Conservation (phyloP, 2,797 vertebrate genomes). For the Scolopax rusticola region DNA sequence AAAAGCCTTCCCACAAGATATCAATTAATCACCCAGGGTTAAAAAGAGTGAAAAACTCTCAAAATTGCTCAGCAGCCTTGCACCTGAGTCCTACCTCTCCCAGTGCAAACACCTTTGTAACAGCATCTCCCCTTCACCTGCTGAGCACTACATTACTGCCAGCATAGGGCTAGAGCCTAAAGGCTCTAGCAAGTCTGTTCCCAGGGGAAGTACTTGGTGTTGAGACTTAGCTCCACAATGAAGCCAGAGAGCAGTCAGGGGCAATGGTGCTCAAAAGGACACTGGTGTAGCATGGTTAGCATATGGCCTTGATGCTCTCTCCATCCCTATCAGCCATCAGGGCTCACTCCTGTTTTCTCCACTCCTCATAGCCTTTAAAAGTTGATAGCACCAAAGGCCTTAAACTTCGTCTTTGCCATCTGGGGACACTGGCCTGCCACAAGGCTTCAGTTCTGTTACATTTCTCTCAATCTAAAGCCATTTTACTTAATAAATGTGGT, state of each 20-base stretch:
- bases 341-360: neutral
- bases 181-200: neutral
- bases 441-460: neutral
- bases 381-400: neutral
- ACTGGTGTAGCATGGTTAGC: rapidly evolving
- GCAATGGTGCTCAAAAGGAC: neutral
- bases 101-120: neutral
- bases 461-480: neutral
- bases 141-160: neutral
- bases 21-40: neutral
- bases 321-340: neutral
- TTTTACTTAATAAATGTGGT: neutral
- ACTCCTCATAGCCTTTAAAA: neutral
- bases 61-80: neutral
- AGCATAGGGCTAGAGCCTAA: neutral
- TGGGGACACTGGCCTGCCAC: neutral
- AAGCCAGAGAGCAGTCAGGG: neutral
- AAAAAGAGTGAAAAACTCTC: neutral
- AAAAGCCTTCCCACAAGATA: neutral
- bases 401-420: neutral
- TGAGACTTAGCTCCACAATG: neutral
- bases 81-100: neutral
- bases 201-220: neutral
- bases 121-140: neutral
- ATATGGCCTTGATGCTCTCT: neutral